phyloP scores from a whole-genome alignment of 2,113 vertebrate species.

The Atlantisia rogersi region DNA sequence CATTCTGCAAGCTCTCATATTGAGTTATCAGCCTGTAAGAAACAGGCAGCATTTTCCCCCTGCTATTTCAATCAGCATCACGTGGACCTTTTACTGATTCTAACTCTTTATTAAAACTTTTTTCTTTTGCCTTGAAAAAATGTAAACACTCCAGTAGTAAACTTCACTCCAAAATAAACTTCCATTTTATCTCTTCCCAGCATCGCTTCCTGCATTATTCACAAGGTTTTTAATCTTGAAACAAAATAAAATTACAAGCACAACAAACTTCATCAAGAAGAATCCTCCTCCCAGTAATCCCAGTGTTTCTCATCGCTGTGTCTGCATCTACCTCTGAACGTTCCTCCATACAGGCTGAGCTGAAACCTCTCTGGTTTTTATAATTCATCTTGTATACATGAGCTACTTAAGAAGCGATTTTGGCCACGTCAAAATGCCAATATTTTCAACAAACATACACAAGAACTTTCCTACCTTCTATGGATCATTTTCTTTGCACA shows the following conservation, averaged over 20 bases:
- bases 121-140: conserved; percentile 48
- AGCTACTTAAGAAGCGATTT: conserved; percentile 19
- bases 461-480: conserved; percentile 33
- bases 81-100: conserved; percentile 13
- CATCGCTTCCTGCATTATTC: conserved; percentile 57
- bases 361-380: background rate
- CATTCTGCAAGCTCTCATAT: conserved; percentile 16
- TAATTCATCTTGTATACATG: background rate
- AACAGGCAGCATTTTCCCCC: conserved; percentile 4
- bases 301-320: background rate
- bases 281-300: background rate
- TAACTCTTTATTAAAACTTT: conserved; percentile 22
- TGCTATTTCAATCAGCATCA: background rate
- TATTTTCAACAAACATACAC: conserved; percentile 27
- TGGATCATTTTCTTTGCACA: conserved; percentile 40
- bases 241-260: conserved; percentile 38
- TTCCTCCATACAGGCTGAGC: background rate
- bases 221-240: conserved; percentile 53
- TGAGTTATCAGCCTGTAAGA: conserved; percentile 14
- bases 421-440: conserved; percentile 19
- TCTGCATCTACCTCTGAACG: background rate
- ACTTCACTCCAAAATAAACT: conserved; percentile 56
- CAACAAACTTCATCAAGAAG: background rate
- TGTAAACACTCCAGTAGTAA: conserved; percentile 57
- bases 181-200: conserved; percentile 49